These are phyloP conservation scores for Pelobates fuscus DNA, from an alignment of 2,113 vertebrate genomes.

Conservation along the genomic window DNA sequence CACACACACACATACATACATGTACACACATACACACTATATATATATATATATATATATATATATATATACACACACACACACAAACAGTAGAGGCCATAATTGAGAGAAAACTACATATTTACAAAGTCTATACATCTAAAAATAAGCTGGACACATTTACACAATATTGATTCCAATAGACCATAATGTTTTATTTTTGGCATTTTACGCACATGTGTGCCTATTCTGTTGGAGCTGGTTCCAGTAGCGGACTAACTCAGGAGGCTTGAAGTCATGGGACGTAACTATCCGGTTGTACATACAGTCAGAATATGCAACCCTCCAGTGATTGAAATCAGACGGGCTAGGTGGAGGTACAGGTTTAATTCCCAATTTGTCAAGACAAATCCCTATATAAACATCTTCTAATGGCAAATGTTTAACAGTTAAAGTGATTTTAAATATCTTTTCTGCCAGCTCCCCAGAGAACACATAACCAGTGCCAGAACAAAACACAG, in stretches of 20 bases:
- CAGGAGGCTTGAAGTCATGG: constrained; percentile 40
- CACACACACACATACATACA: too few relatives aligned
- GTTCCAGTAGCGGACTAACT: constrained; percentile 34
- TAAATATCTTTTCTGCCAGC: constrained; percentile 32
- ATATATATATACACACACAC: too few relatives aligned
- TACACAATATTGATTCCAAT: too few relatives aligned
- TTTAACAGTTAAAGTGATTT: constrained; percentile 17
- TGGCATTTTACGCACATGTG: not conserved
- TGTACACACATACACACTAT: too few relatives aligned
- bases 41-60: too few relatives aligned
- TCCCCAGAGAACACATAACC: constrained; percentile 49
- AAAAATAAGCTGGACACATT: too few relatives aligned
- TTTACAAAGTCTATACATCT: too few relatives aligned
- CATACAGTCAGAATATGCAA: constrained; percentile 38
- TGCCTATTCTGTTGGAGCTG: constrained; percentile 42
- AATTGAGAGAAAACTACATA: too few relatives aligned
- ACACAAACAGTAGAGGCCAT: too few relatives aligned
- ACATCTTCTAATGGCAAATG: constrained; percentile 48
- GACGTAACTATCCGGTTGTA: constrained; percentile 47
- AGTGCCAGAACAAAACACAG: constrained; percentile 47
- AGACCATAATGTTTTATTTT: too few relatives aligned
- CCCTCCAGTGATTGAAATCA: constrained; percentile 48
- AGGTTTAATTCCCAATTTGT: constrained; percentile 28
- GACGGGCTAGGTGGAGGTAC: constrained; percentile 35
- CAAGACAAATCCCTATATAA: constrained; percentile 45